Conservation (phyloP, 2,888 invertebrate species). For the Lasioglossum figueresi region DNA sequence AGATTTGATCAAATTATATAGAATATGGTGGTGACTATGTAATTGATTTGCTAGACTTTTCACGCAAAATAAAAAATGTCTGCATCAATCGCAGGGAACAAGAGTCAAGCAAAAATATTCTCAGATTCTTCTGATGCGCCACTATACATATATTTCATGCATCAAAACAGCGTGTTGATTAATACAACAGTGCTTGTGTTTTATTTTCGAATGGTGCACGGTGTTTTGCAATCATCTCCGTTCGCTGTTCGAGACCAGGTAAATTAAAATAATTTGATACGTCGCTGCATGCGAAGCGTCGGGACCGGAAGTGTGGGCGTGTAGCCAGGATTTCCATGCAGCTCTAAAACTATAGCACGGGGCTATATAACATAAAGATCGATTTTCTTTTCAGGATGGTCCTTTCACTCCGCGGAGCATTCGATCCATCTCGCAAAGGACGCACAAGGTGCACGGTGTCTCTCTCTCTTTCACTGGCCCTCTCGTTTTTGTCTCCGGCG, state of each 20-base stretch:
- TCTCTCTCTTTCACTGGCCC: neutral
- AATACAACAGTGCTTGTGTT: too few species aligned
- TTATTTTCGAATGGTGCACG: too few species aligned
- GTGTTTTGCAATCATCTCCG: too few species aligned
- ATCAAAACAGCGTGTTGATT: too few species aligned
- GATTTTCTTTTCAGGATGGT: conserved; percentile 1
- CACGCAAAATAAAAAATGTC: too few species aligned
- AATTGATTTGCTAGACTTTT: too few species aligned
- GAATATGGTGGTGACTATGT: too few species aligned
- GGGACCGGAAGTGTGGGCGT: neutral
- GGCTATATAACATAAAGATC: neutral
- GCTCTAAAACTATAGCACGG: neutral
- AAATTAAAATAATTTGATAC: neutral
- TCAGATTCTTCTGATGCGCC: too few species aligned
- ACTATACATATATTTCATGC: too few species aligned
- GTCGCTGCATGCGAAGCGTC: neutral
- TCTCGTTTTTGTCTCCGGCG: conserved; percentile 22
- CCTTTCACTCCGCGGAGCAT: neutral
- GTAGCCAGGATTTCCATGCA: neutral
- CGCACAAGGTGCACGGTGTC: conserved; percentile 4
- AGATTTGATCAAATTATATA: too few species aligned
- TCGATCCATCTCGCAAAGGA: neutral
- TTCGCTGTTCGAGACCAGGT: neutral
- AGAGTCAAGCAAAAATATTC: too few species aligned
- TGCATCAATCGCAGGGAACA: too few species aligned